Evolutionary conservation across 2,888 invertebrate genomes (phyloP).

Genomic region (Acleris sparsana): DNA sequence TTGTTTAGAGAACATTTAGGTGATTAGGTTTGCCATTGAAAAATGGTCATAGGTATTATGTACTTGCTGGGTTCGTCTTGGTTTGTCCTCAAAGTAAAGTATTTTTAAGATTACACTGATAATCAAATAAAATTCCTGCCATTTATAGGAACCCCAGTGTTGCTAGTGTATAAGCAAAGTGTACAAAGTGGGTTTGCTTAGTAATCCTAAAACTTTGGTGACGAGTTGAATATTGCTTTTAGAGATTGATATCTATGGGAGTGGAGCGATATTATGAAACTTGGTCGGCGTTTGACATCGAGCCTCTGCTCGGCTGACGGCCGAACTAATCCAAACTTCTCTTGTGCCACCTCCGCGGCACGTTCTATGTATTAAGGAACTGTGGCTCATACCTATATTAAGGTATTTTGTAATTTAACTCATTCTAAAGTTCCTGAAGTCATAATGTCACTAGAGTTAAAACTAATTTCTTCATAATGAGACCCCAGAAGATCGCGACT

Average conservation of each 20-base stretch:
- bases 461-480: too few species aligned
- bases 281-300: slow-evolving; percentile 40
- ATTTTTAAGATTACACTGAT: too few species aligned
- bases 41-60: too few species aligned
- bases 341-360: slow-evolving; percentile 39
- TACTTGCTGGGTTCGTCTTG: too few species aligned
- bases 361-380: not conserved
- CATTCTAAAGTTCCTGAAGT: too few species aligned
- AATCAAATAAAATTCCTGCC: too few species aligned
- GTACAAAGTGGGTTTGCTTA: slow-evolving; percentile 8
- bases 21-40: too few species aligned
- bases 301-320: slow-evolving; percentile 43
- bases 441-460: too few species aligned
- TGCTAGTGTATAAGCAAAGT: not conserved
- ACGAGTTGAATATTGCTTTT: slow-evolving; percentile 28
- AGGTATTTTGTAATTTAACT: not conserved
- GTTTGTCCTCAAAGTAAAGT: too few species aligned
- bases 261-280: slow-evolving; percentile 45
- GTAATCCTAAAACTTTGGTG: slow-evolving; percentile 28
- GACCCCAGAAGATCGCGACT: too few species aligned
- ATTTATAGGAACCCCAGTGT: too few species aligned
- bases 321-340: slow-evolving; percentile 66
- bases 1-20: too few species aligned
- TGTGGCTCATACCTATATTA: not conserved
- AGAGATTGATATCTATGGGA: slow-evolving; percentile 32